These are phyloP conservation scores for Halcyon senegalensis DNA, from an alignment of 2,113 vertebrate species.

Conservation along the genomic window DNA sequence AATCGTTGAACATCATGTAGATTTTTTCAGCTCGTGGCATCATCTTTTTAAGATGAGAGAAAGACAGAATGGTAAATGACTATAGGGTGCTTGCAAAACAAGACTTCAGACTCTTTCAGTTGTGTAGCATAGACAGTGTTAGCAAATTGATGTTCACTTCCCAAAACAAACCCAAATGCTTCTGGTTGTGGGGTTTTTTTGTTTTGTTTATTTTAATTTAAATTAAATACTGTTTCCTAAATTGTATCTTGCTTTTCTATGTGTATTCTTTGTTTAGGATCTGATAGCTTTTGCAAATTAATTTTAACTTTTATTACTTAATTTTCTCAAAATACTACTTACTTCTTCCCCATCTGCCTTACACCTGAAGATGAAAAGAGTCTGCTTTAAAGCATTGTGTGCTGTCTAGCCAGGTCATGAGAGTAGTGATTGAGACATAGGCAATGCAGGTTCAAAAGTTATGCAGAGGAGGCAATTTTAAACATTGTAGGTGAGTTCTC, in stretches of 20 bases:
- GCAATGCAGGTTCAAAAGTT: neutral
- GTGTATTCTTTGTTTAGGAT: neutral
- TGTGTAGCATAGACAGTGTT: neutral
- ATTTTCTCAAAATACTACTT: neutral
- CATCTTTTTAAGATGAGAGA: neutral
- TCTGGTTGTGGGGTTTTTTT: neutral
- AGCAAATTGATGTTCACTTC: neutral
- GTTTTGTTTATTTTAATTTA: neutral
- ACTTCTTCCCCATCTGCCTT: neutral
- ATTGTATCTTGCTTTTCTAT: neutral
- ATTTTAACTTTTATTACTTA: neutral
- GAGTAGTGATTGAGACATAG: neutral
- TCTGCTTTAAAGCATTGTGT: neutral
- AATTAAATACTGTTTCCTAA: conserved; percentile 29
- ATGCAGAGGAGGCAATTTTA: neutral
- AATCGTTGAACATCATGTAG: neutral
- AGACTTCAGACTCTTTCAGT: neutral
- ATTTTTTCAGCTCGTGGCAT: neutral
- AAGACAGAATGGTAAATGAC: neutral
- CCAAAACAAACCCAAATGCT: too few relatives aligned
- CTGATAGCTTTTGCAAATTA: neutral
- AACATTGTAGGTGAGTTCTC: neutral
- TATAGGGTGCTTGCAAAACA: neutral
- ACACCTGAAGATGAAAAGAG: neutral
- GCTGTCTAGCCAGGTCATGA: neutral